These are phyloP conservation scores for Mionectes olivaceus DNA, from an alignment of 2,797 vertebrate genomes.

Conservation along the genomic window DNA sequence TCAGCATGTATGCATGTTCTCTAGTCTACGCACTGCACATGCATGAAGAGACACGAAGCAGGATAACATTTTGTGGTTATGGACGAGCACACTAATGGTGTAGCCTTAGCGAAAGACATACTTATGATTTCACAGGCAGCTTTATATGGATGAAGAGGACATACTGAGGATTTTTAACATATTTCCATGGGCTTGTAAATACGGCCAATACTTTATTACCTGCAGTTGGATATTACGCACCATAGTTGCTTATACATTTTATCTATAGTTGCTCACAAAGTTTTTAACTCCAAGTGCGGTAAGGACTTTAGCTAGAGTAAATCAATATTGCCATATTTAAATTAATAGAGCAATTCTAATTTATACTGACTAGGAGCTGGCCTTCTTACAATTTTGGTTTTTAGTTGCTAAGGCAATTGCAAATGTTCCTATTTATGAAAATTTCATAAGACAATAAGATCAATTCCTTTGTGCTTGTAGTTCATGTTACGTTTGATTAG, in stretches of 20 bases:
- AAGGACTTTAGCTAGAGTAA: fast-evolving
- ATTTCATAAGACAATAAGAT: not conserved
- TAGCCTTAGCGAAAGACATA: not conserved
- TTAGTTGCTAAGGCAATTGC: not conserved
- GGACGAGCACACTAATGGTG: not conserved
- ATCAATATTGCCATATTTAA: not conserved
- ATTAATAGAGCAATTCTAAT: not conserved
- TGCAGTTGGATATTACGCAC: not conserved
- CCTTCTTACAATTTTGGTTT: not conserved
- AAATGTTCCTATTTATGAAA: not conserved
- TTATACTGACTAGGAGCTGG: not conserved
- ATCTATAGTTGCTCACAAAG: not conserved
- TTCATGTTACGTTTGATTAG: not conserved
- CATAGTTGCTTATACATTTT: not conserved
- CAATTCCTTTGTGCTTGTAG: not conserved
- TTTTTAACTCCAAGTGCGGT: not conserved
- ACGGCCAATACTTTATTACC: not conserved
- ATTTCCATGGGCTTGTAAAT: not conserved
- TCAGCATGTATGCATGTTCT: fast-evolving
- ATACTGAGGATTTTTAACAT: not conserved
- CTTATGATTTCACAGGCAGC: not conserved
- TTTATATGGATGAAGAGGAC: not conserved
- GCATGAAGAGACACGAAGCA: fast-evolving
- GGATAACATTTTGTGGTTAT: not conserved
- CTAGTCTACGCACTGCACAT: fast-evolving